Conservation (phyloP, 2,797 vertebrate genomes). For the Acestrorhynchus altus region DNA sequence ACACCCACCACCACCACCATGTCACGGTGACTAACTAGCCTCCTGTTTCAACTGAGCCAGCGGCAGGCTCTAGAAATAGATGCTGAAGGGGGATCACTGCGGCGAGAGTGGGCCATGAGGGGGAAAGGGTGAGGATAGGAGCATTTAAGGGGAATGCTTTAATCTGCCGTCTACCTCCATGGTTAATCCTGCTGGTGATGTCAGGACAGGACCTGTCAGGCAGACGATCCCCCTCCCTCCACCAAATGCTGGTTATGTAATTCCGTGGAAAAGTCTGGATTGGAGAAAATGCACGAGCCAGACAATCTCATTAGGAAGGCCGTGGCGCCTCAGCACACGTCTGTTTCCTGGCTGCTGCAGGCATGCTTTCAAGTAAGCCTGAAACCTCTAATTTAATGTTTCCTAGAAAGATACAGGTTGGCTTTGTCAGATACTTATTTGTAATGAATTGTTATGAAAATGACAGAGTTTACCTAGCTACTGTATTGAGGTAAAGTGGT, state of each 20-base stretch:
- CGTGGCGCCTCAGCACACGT: slow-evolving; percentile 32
- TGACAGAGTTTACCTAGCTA: too few relatives aligned
- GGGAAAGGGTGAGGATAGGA: slow-evolving; percentile 26
- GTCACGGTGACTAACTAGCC: slow-evolving; percentile 62
- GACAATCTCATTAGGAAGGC: slow-evolving; percentile 66
- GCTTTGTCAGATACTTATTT: too few relatives aligned
- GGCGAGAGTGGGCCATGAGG: slow-evolving; percentile 65
- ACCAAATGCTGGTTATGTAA: slow-evolving; percentile 69
- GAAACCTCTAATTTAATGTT: not conserved
- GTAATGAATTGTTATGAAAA: too few relatives aligned
- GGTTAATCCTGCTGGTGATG: slow-evolving; percentile 59
- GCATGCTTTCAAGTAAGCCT: not conserved
- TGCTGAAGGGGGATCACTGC: slow-evolving; percentile 51
- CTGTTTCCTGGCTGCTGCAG: slow-evolving; percentile 2
- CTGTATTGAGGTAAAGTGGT: not conserved
- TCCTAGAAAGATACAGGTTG: not conserved
- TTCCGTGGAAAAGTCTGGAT: slow-evolving; percentile 70
- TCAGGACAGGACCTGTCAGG: slow-evolving; percentile 61
- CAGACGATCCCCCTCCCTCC: slow-evolving; percentile 44
- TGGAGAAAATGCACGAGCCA: slow-evolving; percentile 48
- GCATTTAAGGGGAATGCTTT: slow-evolving; percentile 43
- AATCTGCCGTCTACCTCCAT: slow-evolving; percentile 55
- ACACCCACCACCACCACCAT: slow-evolving; percentile 45
- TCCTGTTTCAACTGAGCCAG: slow-evolving; percentile 60
- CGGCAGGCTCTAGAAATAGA: slow-evolving; percentile 70